A percentile compares a stretch with the other conserved stretches of the same genome.
These are phyloP conservation scores for Alexandromys fortis DNA, from an alignment of 2,113 vertebrate species.

Conservation along the genomic window DNA sequence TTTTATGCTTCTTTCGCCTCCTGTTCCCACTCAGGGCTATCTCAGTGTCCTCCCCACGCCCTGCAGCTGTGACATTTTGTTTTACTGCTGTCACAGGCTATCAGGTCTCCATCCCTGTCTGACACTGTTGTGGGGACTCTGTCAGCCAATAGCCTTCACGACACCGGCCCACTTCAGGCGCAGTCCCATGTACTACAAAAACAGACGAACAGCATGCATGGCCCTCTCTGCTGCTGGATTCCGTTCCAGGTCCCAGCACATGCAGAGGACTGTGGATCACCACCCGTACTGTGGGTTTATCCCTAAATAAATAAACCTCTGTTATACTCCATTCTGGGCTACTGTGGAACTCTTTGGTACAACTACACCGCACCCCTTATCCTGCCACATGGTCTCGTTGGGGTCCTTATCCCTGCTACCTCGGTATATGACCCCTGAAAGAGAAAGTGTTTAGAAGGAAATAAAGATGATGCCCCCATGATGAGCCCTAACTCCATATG, in stretches of 20 bases:
- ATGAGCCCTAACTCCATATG: no score
- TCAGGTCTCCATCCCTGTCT: neutral
- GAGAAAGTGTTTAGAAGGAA: neutral
- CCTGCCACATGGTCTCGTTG: neutral
- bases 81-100: neutral
- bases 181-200: no score
- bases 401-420: neutral
- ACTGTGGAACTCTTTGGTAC: no score
- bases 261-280: no score
- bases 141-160: no score
- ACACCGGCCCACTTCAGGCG: no score
- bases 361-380: neutral
- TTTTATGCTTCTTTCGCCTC: neutral
- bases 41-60: neutral
- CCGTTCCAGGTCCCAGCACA: no score
- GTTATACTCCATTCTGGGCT: no score
- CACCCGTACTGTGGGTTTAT: no score
- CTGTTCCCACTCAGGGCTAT: neutral
- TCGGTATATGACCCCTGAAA: neutral
- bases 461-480: neutral
- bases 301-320: no score
- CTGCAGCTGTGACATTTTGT: neutral
- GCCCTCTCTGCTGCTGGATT: no score
- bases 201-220: accelerated
- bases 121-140: no score